Percentiles rank a stretch among this genome's conserved stretches.
phyloP scores from a whole-genome alignment of 2,888 invertebrate species.

The Pseudanteris insignis region DNA sequence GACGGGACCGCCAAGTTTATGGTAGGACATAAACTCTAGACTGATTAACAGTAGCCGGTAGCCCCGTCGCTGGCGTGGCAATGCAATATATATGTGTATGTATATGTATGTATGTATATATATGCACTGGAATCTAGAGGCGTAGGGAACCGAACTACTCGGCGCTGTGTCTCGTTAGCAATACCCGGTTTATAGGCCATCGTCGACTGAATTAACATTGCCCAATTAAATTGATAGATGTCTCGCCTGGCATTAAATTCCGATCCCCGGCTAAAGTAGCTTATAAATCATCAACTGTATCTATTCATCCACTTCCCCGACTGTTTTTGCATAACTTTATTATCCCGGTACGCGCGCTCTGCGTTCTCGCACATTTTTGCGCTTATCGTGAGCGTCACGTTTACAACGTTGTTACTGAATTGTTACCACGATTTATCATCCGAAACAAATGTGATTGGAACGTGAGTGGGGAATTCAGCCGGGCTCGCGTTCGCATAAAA shows the following conservation, averaged over 20 bases:
- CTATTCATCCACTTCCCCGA: constrained; percentile 38
- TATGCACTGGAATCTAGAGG: constrained; percentile 57
- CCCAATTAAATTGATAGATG: constrained; percentile 67
- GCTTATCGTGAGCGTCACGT: constrained; percentile 31
- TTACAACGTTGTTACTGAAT: constrained; percentile 38
- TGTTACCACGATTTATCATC: constrained; percentile 27
- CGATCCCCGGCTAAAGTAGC: constrained; percentile 54
- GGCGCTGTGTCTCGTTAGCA: constrained; percentile 62
- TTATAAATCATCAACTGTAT: constrained; percentile 50
- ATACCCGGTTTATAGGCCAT: constrained; percentile 65
- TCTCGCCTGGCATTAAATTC: constrained; percentile 59
- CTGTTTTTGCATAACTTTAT: constrained; percentile 43
- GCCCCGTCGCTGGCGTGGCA: constrained; percentile 50
- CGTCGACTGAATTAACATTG: constrained; percentile 66
- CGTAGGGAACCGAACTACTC: constrained; percentile 57
- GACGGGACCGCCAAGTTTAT: constrained; percentile 59
- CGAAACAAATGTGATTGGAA: constrained; percentile 15
- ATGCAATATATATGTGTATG: too few species aligned
- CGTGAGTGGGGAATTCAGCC: neutral
- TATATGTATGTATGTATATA: too few species aligned
- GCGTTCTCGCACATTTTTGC: constrained; percentile 17
- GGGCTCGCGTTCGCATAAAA: constrained; percentile 7
- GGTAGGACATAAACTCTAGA: constrained; percentile 66
- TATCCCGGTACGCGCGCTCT: constrained; percentile 7
- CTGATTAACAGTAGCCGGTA: constrained; percentile 66